Base-by-base conservation (phyloP, 2,113 vertebrate species). In the Hemiscyllium ocellatum region DNA sequence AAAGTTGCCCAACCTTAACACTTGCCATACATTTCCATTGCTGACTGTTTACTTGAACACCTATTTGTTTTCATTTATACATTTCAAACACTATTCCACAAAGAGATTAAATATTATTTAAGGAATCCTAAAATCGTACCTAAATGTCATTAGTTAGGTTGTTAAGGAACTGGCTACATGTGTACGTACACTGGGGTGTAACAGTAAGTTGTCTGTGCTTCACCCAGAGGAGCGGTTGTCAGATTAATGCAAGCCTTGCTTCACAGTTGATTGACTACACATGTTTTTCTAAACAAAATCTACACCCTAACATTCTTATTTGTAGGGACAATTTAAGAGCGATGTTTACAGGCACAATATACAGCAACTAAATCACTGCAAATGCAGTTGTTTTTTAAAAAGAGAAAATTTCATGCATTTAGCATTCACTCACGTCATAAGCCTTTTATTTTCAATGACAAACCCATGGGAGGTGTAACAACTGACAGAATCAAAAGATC, bases 401-500 rank as follows among this genome's bases (percentile, higher is more conserved):
- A 1, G 65, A 47, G 56, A 91, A 65, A n/a, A 65, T n/a, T 47
- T 87, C 33, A 65, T 2, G 29, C 56, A 61, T 19, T 33, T 12
- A 91, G 65, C 4, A 4, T 50, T 20, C 42, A 6, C 52, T 90
- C 26, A 61, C 26, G 26, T 29, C 15, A 29, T n/a, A 65, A 91
- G 29, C 90, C 61, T 93, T 93, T 90, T 4, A 65, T 90, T 93
- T 93, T n/a, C n/a, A 68, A 93, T 66, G 33, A 61, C 33, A 66
- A 37, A 93, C 61, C 90, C 42, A 93, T 20, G 37, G 33, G 33
- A 66, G 33, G 61, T 20, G 17, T 93, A 33, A 65, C 65, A 91
- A n/a, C 56, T 61, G 50, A 91, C n/a, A 52, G 37, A 65, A 52
- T 85, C 33, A 80, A 95, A 61, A 95, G 76, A 76, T 95, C 95